These are phyloP conservation scores for Rapana venosa DNA, from an alignment of 2,888 invertebrate genomes.

Conservation along the genomic window DNA sequence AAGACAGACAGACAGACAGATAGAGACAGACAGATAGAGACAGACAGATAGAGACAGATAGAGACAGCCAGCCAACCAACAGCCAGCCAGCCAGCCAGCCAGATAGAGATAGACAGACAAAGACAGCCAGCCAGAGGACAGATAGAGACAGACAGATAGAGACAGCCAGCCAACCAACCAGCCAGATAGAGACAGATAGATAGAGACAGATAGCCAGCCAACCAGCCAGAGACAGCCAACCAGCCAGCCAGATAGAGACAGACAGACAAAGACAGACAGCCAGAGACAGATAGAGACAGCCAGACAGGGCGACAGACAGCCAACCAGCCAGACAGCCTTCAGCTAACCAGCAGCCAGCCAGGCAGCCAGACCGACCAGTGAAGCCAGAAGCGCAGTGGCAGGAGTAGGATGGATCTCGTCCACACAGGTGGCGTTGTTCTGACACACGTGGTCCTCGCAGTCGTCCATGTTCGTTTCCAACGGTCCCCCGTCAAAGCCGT, in stretches of 20 bases:
- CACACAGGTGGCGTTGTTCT: conserved; percentile 96
- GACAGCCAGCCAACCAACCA: no score
- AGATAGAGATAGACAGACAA: background rate
- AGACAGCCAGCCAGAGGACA: background rate
- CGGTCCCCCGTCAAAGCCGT: conserved; percentile 95
- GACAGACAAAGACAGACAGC: background rate
- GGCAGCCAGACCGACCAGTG: conserved; percentile 83
- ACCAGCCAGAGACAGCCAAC: background rate
- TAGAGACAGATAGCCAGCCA: background rate
- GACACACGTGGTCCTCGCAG: conserved; percentile 91
- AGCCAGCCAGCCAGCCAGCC: background rate
- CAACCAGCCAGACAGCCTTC: background rate
- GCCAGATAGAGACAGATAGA: no score
- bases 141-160: no score
- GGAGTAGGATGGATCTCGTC: conserved; percentile 93
- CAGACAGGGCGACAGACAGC: background rate
- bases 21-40: no score
- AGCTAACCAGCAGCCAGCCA: background rate
- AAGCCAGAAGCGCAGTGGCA: conserved; percentile 93
- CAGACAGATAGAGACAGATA: background rate
- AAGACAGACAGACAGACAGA: no score
- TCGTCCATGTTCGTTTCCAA: conserved; percentile 98
- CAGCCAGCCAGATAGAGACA: background rate
- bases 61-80: no score
- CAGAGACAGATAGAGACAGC: background rate